Percentiles rank a stretch among this genome's conserved stretches.
These are phyloP conservation scores for Acleris sparsana DNA, from an alignment of 2,888 invertebrate genomes.

Conservation along the genomic window DNA sequence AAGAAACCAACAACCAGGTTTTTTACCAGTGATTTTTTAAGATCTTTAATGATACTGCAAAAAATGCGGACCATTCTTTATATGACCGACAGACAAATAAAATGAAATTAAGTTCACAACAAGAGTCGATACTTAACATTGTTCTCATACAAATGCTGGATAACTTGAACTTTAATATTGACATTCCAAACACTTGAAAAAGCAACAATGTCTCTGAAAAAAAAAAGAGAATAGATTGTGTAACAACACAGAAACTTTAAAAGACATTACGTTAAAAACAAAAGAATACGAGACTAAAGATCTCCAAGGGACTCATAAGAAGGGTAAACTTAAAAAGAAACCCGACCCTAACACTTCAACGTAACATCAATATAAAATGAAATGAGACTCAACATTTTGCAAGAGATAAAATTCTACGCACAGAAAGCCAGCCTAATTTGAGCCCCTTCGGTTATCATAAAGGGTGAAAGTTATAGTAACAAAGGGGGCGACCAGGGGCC, in stretches of 20 bases:
- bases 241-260: constrained; percentile 23
- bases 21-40: too few relatives aligned
- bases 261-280: constrained; percentile 37
- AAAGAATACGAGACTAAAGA: constrained; percentile 32
- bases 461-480: constrained; percentile 31
- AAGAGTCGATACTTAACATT: too few relatives aligned
- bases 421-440: constrained; percentile 33
- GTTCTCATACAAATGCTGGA: too few relatives aligned
- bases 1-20: too few relatives aligned
- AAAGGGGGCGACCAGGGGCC: constrained; percentile 33
- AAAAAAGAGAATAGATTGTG: constrained; percentile 4
- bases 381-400: constrained; percentile 41
- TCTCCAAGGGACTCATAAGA: constrained; percentile 36
- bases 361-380: constrained; percentile 47
- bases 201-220: not conserved
- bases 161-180: not conserved
- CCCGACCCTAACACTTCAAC: constrained; percentile 41
- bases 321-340: constrained; percentile 36
- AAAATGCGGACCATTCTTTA: too few relatives aligned
- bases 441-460: constrained; percentile 29
- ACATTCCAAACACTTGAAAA: not conserved
- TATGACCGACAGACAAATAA: too few relatives aligned
- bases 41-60: too few relatives aligned
- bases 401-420: constrained; percentile 37
- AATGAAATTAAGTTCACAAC: too few relatives aligned